Evolutionary conservation across 2,797 vertebrate genomes (phyloP).

Genomic region (Aeoliscus strigatus): DNA sequence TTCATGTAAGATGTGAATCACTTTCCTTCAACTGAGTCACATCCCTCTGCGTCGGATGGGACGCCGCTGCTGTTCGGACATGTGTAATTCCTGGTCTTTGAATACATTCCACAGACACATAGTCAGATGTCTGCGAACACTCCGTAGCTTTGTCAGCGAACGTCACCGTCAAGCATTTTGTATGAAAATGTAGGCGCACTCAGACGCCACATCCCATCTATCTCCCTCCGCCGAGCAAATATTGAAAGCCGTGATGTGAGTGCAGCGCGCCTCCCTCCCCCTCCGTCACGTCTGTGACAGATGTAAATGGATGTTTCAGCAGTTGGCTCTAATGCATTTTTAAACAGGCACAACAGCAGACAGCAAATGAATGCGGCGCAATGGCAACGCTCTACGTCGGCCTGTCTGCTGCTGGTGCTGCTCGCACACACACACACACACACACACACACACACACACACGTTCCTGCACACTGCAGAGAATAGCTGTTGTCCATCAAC

Average conservation of each 20-base stretch:
- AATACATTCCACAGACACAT: slow-evolving; percentile 18
- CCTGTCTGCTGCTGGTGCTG: slow-evolving; percentile 52
- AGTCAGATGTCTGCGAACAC: slow-evolving; percentile 14
- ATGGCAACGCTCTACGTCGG: slow-evolving; percentile 31
- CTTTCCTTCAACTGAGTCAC: too few relatives aligned
- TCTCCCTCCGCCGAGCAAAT: slow-evolving; percentile 58
- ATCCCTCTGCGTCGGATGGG: too few relatives aligned
- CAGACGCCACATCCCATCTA: slow-evolving; percentile 42
- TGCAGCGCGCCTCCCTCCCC: slow-evolving; percentile 17
- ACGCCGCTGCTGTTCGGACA: slow-evolving; percentile 3
- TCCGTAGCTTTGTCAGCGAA: slow-evolving; percentile 14
- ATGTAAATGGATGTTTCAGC: slow-evolving; percentile 70
- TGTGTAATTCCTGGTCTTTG: slow-evolving; percentile 5
- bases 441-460: background rate
- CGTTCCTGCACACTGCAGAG: slow-evolving; percentile 28
- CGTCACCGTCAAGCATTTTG: slow-evolving; percentile 26
- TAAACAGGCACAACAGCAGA: slow-evolving; percentile 72
- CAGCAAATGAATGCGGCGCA: slow-evolving; percentile 53
- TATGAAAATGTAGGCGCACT: slow-evolving; percentile 17
- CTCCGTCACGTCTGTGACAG: slow-evolving; percentile 53
- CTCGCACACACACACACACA: slow-evolving; percentile 27
- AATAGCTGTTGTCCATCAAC: slow-evolving; percentile 69
- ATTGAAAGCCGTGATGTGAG: slow-evolving; percentile 51
- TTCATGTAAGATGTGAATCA: too few relatives aligned
- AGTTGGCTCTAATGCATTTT: slow-evolving; percentile 73